Evolutionary conservation across 35 echinoderm and acorn worm species (phyloP).

Genomic region (Stichopus chloronotus): DNA sequence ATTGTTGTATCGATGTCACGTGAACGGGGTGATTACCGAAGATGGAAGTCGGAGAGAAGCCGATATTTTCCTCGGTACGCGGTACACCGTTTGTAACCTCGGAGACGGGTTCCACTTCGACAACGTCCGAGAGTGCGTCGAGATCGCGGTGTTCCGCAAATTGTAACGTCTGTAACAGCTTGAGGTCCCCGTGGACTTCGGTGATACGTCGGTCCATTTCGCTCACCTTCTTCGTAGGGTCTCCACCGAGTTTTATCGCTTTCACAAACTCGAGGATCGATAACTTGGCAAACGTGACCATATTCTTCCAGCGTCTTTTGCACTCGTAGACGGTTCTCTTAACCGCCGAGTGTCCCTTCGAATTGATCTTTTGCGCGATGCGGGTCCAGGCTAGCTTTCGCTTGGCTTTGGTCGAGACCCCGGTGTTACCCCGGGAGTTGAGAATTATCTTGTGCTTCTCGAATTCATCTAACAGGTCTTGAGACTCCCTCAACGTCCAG

Average conservation of each 20-base stretch:
- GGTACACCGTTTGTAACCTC: not conserved
- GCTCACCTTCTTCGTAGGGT: constrained; percentile 36
- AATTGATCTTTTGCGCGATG: constrained; percentile 42
- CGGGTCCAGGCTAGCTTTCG: constrained; percentile 40
- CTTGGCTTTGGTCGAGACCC: constrained; percentile 35
- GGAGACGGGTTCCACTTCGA: not conserved
- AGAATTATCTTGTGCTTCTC: constrained; percentile 41
- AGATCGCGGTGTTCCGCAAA: constrained; percentile 27
- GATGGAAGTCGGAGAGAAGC: constrained; percentile 21
- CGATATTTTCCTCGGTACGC: not conserved
- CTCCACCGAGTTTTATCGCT: constrained; percentile 49
- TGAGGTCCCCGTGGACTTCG: constrained; percentile 36
- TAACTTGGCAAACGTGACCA: constrained; percentile 60
- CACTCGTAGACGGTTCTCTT: constrained; percentile 59
- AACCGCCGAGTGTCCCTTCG: constrained; percentile 48
- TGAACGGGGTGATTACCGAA: constrained; percentile 4
- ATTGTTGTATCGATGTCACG: not conserved
- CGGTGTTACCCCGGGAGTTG: constrained; percentile 33
- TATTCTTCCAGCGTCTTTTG: constrained; percentile 58
- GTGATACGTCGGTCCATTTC: constrained; percentile 47
- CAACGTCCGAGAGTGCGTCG: constrained; percentile 3
- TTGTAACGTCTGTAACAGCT: constrained; percentile 24
- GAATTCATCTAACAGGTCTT: constrained; percentile 46
- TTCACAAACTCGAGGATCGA: constrained; percentile 51
- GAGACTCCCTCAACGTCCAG: constrained; percentile 39